Conservation (phyloP, 2,113 vertebrate species). For the Lutjanus erythropterus region DNA sequence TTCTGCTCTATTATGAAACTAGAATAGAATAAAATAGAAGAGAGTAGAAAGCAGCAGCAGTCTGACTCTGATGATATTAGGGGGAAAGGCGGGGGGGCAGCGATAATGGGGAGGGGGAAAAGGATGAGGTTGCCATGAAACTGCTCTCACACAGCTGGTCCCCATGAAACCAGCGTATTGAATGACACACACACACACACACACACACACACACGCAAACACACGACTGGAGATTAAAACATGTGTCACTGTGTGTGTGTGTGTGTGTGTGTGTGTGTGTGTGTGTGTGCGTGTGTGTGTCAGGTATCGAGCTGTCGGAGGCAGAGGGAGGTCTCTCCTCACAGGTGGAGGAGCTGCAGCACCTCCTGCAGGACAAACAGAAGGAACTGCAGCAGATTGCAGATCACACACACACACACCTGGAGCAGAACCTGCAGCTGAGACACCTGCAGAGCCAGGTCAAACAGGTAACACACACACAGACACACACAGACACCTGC, state of each 20-base stretch:
- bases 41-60: background rate
- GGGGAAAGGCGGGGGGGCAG: conserved; percentile 1
- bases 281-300: conserved; percentile 29
- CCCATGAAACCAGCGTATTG: no score
- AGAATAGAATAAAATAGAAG: background rate
- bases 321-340: conserved; percentile 63
- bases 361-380: conserved; percentile 80
- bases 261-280: conserved; percentile 23
- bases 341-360: conserved; percentile 80
- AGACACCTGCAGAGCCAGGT: conserved; percentile 82
- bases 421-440: conserved; percentile 82
- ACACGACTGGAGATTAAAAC: background rate
- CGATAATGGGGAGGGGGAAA: conserved; percentile 44
- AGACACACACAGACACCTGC: conserved; percentile 65
- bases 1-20: background rate
- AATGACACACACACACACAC: background rate
- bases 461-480: conserved; percentile 75
- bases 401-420: conserved; percentile 80
- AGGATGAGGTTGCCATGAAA: conserved; percentile 79
- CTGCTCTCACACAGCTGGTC: no score
- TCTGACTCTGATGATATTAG: conserved; percentile 37
- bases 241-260: conserved; percentile 4
- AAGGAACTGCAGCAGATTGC: conserved; percentile 82
- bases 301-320: conserved; percentile 78
- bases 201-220: background rate